These are phyloP conservation scores for Erythrocercus mccallii DNA, from an alignment of 2,113 vertebrate genomes.

Conservation along the genomic window DNA sequence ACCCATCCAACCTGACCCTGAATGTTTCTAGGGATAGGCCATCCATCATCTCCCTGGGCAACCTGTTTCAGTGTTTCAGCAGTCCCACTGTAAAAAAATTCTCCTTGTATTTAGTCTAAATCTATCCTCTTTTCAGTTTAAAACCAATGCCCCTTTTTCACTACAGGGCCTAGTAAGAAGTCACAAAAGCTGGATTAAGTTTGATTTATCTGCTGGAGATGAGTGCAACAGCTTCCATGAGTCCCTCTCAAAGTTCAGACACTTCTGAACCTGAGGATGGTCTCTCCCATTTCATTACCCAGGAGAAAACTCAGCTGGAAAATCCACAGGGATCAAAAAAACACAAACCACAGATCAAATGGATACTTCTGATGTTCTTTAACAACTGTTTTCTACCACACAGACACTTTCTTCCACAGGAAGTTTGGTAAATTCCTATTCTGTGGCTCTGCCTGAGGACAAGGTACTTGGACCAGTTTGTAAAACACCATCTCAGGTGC, in stretches of 20 bases:
- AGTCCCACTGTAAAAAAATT: fast-evolving
- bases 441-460: background rate
- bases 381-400: background rate
- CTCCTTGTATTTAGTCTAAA: background rate
- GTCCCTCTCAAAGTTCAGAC: background rate
- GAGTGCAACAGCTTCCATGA: background rate
- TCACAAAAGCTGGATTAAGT: background rate
- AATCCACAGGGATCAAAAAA: background rate
- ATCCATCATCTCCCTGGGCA: background rate
- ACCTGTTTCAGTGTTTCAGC: background rate
- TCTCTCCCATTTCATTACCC: background rate
- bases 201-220: background rate
- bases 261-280: background rate
- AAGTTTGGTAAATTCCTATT: background rate
- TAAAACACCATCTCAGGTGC: background rate
- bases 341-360: background rate
- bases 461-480: background rate
- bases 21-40: background rate
- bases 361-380: background rate
- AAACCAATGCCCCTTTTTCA: background rate
- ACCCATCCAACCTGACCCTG: fast-evolving
- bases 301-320: background rate
- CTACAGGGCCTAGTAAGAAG: background rate
- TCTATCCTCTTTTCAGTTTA: background rate
- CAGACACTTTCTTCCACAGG: background rate